A percentile compares a stretch with the other conserved stretches of the same genome.
These are phyloP conservation scores for Brachionus asplanchnoidis DNA, from an alignment of 1,140 invertebrate genomes.

Conservation along the genomic window DNA sequence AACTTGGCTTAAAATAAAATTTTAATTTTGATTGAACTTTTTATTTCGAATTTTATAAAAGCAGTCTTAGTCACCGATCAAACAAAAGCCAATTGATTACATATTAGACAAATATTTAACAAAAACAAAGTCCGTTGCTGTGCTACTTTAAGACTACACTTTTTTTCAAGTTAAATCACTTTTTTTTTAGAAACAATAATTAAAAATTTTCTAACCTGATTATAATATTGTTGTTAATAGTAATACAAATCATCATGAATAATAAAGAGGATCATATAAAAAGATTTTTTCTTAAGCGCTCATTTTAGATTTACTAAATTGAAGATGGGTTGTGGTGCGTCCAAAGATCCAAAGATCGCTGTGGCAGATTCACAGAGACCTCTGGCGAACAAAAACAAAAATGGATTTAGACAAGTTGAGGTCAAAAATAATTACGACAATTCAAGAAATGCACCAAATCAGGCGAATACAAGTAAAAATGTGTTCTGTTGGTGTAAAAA, in stretches of 20 bases:
- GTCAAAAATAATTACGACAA: neutral
- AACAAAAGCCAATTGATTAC: neutral
- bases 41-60: neutral
- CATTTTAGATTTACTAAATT: neutral
- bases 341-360: slow-evolving; percentile 35
- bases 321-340: slow-evolving; percentile 36
- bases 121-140: neutral
- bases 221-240: slow-evolving; percentile 18
- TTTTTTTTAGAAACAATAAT: neutral
- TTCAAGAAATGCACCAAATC: neutral
- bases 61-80: neutral
- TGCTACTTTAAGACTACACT: neutral
- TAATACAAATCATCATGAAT: neutral
- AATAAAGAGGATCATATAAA: neutral
- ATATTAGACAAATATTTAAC: neutral
- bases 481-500: neutral
- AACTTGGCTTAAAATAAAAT: neutral
- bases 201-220: slow-evolving; percentile 6
- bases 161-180: neutral
- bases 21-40: neutral
- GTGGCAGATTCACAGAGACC: slow-evolving; percentile 20
- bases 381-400: neutral
- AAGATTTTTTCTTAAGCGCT: neutral
- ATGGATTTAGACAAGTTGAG: slow-evolving; percentile 39
- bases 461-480: neutral